A percentile compares a stretch with the other conserved stretches of the same genome.
These are phyloP conservation scores for Corynorhinus townsendii DNA, from an alignment of 2,113 vertebrate genomes.

Conservation along the genomic window DNA sequence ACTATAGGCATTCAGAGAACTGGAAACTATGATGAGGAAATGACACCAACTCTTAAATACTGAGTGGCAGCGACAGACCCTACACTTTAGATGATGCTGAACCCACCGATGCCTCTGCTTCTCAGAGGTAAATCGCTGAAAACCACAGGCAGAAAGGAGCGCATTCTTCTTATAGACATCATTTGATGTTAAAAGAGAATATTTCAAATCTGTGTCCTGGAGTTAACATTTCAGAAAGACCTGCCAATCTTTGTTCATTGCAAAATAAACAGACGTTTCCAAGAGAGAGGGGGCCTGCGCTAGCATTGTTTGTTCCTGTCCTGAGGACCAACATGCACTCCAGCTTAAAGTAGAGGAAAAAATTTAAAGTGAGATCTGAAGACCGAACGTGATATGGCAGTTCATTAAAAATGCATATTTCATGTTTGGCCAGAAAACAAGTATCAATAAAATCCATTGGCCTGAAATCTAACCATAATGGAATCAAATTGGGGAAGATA, in stretches of 20 bases:
- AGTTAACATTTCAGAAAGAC: neutral
- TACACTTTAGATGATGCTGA: neutral
- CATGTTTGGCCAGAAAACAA: neutral
- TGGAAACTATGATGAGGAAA: neutral
- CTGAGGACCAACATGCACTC: neutral
- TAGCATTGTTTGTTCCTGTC: neutral
- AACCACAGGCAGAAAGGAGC: neutral
- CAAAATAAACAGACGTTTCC: neutral
- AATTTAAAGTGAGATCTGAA: neutral
- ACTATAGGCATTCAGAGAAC: neutral
- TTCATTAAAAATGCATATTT: neutral
- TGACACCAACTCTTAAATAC: neutral
- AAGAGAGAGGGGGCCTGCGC: neutral
- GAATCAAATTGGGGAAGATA: neutral
- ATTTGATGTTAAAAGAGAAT: slow-evolving; percentile 10
- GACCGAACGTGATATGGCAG: neutral
- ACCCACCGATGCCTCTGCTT: neutral
- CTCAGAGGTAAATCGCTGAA: neutral
- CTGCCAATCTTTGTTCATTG: neutral
- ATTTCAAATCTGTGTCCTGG: neutral
- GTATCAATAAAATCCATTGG: neutral
- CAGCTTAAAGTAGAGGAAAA: neutral
- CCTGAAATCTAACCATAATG: neutral
- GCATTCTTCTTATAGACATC: neutral
- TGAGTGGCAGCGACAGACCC: neutral